phyloP scores from a whole-genome alignment of 2,888 invertebrate species.

The Colostygia pectinataria region DNA sequence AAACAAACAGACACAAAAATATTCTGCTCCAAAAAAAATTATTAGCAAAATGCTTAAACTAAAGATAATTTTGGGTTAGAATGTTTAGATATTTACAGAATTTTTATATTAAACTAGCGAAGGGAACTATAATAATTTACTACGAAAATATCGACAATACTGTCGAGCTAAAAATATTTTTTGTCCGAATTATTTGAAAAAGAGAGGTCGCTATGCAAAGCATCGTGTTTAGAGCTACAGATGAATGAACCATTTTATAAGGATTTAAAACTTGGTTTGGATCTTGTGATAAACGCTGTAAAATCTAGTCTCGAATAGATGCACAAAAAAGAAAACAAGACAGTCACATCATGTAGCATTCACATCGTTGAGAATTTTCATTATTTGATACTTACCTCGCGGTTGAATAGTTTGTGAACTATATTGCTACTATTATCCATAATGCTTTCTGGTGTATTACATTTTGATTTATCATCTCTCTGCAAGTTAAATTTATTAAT shows the following conservation, averaged over 20 bases:
- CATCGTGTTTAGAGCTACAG: neutral
- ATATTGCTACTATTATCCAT: constrained; percentile 61
- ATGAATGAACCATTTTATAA: too few species aligned
- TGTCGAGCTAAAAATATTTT: too few species aligned
- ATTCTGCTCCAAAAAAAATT: too few species aligned
- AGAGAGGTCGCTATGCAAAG: neutral
- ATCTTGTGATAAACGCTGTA: neutral
- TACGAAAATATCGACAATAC: too few species aligned
- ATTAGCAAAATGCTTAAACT: too few species aligned
- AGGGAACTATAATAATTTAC: too few species aligned
- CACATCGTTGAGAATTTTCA: constrained; percentile 29
- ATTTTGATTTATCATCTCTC: constrained; percentile 53
- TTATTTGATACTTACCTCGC: constrained; percentile 80
- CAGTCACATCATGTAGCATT: constrained; percentile 38
- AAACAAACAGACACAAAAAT: too few species aligned
- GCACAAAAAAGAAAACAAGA: constrained; percentile 42
- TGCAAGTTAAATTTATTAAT: constrained; percentile 55
- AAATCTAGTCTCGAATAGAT: constrained; percentile 6
- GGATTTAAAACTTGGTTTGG: neutral
- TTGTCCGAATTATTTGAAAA: too few species aligned
- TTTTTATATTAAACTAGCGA: too few species aligned
- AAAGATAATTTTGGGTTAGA: too few species aligned
- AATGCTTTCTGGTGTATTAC: constrained; percentile 52
- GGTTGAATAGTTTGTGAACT: constrained; percentile 81
- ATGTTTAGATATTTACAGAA: too few species aligned